Conservation (phyloP, 2,113 vertebrate species). For the Aspiorhynchus laticeps region DNA sequence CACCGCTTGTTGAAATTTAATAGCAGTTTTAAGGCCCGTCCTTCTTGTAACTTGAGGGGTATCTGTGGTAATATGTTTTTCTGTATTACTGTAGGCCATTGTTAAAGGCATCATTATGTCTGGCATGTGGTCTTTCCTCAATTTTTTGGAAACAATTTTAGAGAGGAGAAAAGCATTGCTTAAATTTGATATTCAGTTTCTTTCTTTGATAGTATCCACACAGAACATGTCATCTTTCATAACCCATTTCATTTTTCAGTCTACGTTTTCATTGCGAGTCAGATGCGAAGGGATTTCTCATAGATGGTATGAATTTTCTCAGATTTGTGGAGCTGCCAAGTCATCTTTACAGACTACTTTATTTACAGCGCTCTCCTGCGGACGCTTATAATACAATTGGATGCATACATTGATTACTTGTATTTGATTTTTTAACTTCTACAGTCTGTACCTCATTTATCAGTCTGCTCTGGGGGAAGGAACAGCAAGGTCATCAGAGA, state of each 20-base stretch:
- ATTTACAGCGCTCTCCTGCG: conserved; percentile 5
- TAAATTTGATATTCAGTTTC: conserved; percentile 22
- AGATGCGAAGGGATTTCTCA: conserved; percentile 29
- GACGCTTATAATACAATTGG: conserved; percentile 17
- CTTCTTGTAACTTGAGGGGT: not conserved
- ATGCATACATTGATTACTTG: conserved; percentile 28
- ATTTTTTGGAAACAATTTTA: conserved; percentile 29
- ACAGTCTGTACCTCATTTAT: conserved; percentile 35
- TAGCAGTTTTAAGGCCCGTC: not conserved
- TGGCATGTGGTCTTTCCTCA: not conserved
- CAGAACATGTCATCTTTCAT: conserved; percentile 30
- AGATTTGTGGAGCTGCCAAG: conserved; percentile 34
- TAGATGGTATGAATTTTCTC: conserved; percentile 31
- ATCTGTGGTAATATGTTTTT: not conserved
- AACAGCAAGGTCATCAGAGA: conserved; percentile 32
- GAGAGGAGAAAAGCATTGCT: not conserved
- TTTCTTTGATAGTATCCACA: conserved; percentile 12
- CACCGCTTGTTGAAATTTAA: not conserved
- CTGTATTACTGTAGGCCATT: not conserved
- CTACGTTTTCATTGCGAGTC: conserved; percentile 25
- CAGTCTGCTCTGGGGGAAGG: conserved; percentile 7
- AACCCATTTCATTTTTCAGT: conserved; percentile 27
- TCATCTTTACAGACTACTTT: conserved; percentile 27
- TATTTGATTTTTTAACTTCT: conserved; percentile 35
- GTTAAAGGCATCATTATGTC: conserved; percentile 4